Evolutionary conservation across 2,797 vertebrate species (phyloP).

Genomic region (Uromys caudimaculatus): DNA sequence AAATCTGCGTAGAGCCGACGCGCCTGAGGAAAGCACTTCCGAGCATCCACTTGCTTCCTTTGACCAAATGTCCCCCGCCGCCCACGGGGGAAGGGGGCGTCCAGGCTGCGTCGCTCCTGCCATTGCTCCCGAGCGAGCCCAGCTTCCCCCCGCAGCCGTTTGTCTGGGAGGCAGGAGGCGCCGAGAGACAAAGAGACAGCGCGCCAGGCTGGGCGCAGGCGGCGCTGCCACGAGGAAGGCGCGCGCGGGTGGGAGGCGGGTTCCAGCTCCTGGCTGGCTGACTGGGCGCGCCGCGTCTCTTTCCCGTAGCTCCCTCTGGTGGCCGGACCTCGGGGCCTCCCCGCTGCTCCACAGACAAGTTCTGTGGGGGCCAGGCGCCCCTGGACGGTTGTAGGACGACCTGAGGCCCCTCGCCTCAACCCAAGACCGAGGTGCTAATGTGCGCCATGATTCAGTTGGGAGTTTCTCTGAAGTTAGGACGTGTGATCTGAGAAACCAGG

Average conservation of each 20-base stretch:
- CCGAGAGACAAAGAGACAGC: constrained; percentile 73
- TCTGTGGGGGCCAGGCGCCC: fast-evolving
- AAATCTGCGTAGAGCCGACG: constrained; percentile 36
- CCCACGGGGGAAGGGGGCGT: not conserved
- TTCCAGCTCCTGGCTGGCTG: no score
- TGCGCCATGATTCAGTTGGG: not conserved
- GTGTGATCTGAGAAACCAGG: not conserved
- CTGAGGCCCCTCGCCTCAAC: not conserved
- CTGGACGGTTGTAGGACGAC: not conserved
- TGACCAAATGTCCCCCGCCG: constrained; percentile 39
- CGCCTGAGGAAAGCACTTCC: constrained; percentile 58
- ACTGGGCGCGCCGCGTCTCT: not conserved
- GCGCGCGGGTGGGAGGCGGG: not conserved
- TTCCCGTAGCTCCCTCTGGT: constrained; percentile 10
- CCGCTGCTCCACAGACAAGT: fast-evolving
- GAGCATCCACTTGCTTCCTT: constrained; percentile 57
- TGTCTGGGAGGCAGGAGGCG: constrained; percentile 58
- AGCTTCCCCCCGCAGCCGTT: constrained; percentile 65
- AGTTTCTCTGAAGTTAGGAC: not conserved
- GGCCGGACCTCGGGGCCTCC: not conserved
- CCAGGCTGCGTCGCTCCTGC: not conserved
- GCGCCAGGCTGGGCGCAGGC: not conserved
- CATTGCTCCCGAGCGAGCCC: not conserved
- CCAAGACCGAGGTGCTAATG: no score
- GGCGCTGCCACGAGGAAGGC: not conserved